Evolutionary conservation across 2,888 invertebrate species (phyloP).

Genomic region (Scrobipalpa atriplicella): DNA sequence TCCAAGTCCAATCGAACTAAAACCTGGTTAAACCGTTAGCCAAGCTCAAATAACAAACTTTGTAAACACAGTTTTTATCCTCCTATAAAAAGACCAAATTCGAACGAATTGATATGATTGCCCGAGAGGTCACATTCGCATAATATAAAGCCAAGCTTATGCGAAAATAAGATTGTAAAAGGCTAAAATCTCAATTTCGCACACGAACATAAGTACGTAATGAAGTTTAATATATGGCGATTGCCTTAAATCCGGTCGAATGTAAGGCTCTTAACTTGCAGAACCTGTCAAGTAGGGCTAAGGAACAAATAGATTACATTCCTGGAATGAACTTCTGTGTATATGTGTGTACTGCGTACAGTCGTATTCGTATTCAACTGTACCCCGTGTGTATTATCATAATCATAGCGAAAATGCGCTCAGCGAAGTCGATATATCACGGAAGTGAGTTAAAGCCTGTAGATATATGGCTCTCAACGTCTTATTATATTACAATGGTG

Average conservation of each 20-base stretch:
- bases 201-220: not conserved
- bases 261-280: conserved; percentile 31
- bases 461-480: conserved; percentile 10
- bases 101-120: conserved; percentile 5
- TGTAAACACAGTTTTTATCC: not conserved
- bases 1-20: not conserved
- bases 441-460: not conserved
- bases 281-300: conserved; percentile 8
- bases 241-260: conserved; percentile 23
- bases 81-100: conserved; percentile 7
- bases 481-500: conserved; percentile 23
- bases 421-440: not conserved
- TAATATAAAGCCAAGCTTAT: not conserved
- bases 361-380: not conserved
- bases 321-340: not conserved
- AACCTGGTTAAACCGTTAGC: not conserved
- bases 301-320: conserved; percentile 7
- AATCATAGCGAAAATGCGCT: conserved; percentile 14
- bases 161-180: conserved; percentile 15
- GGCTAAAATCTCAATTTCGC: conserved; percentile 13
- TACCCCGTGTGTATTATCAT: not conserved
- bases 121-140: conserved; percentile 3
- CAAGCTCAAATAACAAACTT: not conserved
- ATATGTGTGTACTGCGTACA: not conserved
- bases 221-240: conserved; percentile 14